These are phyloP conservation scores for Electrophaes corylata DNA, from an alignment of 2,888 invertebrate genomes.

Conservation along the genomic window DNA sequence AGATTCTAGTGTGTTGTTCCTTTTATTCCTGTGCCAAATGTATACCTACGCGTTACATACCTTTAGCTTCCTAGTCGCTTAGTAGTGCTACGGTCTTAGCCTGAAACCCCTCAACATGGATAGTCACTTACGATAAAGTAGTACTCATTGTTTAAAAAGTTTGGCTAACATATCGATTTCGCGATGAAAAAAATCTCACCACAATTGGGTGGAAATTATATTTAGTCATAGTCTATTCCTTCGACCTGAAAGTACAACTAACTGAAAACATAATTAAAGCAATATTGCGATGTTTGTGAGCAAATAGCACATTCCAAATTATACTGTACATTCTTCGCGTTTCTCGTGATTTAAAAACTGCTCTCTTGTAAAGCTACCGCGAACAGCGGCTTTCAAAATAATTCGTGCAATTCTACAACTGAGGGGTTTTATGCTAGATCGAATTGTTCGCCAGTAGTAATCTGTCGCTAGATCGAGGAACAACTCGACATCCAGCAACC, in stretches of 20 bases:
- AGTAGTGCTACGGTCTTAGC: conserved; percentile 11
- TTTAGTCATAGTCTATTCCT: too few species aligned
- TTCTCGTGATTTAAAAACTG: too few species aligned
- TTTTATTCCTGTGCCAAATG: not conserved
- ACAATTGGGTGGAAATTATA: too few species aligned
- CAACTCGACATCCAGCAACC: conserved; percentile 86
- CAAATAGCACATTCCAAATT: too few species aligned
- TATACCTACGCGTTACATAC: not conserved
- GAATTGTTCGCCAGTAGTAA: conserved; percentile 42
- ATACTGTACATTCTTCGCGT: too few species aligned
- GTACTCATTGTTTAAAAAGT: not conserved
- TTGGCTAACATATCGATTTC: too few species aligned
- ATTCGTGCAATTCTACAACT: not conserved
- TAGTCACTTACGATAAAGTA: not conserved
- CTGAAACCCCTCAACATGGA: not conserved
- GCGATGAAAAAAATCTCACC: too few species aligned
- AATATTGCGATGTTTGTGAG: too few species aligned
- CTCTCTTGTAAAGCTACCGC: too few species aligned
- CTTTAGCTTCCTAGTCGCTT: conserved; percentile 11
- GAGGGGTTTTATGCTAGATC: conserved; percentile 13
- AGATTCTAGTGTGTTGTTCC: conserved; percentile 1
- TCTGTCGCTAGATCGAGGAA: conserved; percentile 74
- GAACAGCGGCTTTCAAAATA: not conserved
- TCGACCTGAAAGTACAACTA: too few species aligned
- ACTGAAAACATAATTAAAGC: too few species aligned